Conservation (phyloP, 2,797 vertebrate species). For the Galago senegalensis region DNA sequence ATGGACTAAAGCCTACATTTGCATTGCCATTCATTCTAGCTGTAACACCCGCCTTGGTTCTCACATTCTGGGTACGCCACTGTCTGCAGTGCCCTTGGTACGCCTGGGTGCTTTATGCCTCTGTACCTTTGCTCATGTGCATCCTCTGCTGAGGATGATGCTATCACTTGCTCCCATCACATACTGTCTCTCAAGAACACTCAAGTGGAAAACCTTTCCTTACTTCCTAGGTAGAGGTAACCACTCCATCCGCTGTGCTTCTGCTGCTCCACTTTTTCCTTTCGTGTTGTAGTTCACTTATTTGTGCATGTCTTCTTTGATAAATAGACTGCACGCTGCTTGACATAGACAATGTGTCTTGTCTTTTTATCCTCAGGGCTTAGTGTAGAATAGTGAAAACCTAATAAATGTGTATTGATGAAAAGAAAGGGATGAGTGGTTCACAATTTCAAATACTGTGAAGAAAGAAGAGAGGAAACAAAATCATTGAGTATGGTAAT, state of each 20-base stretch:
- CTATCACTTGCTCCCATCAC: background rate
- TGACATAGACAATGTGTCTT: background rate
- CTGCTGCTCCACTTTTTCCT: background rate
- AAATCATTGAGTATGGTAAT: background rate
- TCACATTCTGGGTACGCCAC: background rate
- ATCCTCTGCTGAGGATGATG: slow-evolving; percentile 8
- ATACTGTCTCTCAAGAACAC: background rate
- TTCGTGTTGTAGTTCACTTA: slow-evolving; percentile 10
- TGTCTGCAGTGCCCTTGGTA: background rate
- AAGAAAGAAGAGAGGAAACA: background rate
- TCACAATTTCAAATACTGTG: slow-evolving; percentile 23
- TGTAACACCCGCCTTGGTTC: background rate
- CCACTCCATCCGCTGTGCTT: background rate
- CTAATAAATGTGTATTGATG: background rate
- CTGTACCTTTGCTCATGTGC: background rate
- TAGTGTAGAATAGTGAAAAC: slow-evolving; percentile 29
- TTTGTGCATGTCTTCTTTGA: background rate
- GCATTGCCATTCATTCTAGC: background rate
- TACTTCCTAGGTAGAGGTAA: background rate
- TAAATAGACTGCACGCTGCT: background rate
- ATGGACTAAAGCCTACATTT: background rate
- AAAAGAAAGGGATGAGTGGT: background rate
- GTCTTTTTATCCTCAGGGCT: background rate
- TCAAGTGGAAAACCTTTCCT: background rate
- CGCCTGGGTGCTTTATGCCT: background rate